A percentile compares a stretch with the other conserved stretches of the same genome.
These are phyloP conservation scores for Cheilosia urbana DNA, from an alignment of 2,888 invertebrate genomes.

Conservation along the genomic window DNA sequence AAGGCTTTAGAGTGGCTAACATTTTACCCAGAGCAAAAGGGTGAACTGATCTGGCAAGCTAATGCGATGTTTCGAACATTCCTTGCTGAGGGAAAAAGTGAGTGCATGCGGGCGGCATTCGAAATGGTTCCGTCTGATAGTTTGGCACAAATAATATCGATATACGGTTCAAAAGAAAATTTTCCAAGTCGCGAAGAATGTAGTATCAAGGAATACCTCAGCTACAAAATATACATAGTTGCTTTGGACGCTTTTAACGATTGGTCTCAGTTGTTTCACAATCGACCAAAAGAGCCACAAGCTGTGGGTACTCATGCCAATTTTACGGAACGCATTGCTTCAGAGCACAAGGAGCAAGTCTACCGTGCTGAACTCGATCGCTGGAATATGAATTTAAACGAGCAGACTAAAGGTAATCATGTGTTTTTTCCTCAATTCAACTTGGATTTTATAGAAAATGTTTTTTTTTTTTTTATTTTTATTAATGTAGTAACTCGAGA, in stretches of 20 bases:
- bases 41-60: slow-evolving; percentile 93
- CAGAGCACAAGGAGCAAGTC: slow-evolving; percentile 92
- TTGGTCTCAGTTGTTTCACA: slow-evolving; percentile 94
- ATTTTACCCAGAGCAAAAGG: slow-evolving; percentile 90
- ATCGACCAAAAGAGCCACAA: slow-evolving; percentile 90
- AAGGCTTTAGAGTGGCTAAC: slow-evolving; percentile 94
- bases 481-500: slow-evolving; percentile 88
- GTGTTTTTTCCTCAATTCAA: neutral
- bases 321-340: slow-evolving; percentile 94
- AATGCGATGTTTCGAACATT: slow-evolving; percentile 95
- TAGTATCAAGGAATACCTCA: slow-evolving; percentile 91
- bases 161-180: slow-evolving; percentile 83
- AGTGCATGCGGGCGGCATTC: slow-evolving; percentile 91
- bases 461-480: slow-evolving; percentile 30
- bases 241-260: slow-evolving; percentile 94
- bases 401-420: slow-evolving; percentile 88
- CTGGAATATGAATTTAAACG: slow-evolving; percentile 89
- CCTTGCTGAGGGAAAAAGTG: slow-evolving; percentile 91
- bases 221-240: slow-evolving; percentile 93
- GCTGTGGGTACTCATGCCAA: slow-evolving; percentile 86
- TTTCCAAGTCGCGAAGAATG: slow-evolving; percentile 84
- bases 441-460: neutral
- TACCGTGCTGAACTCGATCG: slow-evolving; percentile 91
- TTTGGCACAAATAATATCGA: slow-evolving; percentile 85
- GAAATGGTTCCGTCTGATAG: slow-evolving; percentile 89